These are phyloP conservation scores for Cephus cinctus DNA, from an alignment of 1,140 invertebrate genomes.

Conservation along the genomic window DNA sequence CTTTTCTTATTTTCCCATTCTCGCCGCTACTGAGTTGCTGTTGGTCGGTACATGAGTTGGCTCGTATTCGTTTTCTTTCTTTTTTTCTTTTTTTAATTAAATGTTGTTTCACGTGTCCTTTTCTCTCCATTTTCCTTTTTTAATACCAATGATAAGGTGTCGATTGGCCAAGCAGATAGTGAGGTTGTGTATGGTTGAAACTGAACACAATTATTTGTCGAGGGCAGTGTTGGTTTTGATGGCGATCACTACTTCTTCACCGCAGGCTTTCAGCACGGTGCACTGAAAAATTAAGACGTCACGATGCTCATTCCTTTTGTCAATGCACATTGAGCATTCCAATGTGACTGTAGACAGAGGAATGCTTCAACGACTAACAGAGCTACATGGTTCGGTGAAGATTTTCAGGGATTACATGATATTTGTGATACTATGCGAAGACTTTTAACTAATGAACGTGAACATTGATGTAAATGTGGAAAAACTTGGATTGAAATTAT, in stretches of 20 bases:
- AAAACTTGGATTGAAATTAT: too few species aligned
- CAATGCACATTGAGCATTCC: too few species aligned
- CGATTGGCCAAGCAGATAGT: slow-evolving; percentile 51
- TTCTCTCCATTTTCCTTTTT: slow-evolving; percentile 17
- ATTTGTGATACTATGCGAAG: too few species aligned
- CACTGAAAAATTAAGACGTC: slow-evolving; percentile 62
- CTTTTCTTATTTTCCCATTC: slow-evolving; percentile 40
- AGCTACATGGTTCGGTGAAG: too few species aligned
- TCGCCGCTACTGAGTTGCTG: slow-evolving; percentile 43
- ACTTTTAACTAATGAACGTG: too few species aligned
- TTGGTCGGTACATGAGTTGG: slow-evolving; percentile 41
- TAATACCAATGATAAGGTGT: slow-evolving; percentile 50
- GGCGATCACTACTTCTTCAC: slow-evolving; percentile 91
- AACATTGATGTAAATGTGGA: too few species aligned
- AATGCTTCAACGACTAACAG: too few species aligned
- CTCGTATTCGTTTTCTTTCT: slow-evolving; percentile 25
- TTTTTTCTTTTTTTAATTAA: slow-evolving; percentile 10
- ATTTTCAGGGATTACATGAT: too few species aligned
- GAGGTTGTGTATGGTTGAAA: slow-evolving; percentile 44
- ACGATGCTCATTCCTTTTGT: slow-evolving; percentile 8
- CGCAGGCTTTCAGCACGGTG: slow-evolving; percentile 88
- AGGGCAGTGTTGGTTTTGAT: slow-evolving; percentile 91
- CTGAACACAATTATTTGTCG: slow-evolving; percentile 78
- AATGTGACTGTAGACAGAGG: too few species aligned
- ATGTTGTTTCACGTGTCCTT: neutral